Conservation (phyloP, 2,888 invertebrate species). For the Rhagonycha fulva region DNA sequence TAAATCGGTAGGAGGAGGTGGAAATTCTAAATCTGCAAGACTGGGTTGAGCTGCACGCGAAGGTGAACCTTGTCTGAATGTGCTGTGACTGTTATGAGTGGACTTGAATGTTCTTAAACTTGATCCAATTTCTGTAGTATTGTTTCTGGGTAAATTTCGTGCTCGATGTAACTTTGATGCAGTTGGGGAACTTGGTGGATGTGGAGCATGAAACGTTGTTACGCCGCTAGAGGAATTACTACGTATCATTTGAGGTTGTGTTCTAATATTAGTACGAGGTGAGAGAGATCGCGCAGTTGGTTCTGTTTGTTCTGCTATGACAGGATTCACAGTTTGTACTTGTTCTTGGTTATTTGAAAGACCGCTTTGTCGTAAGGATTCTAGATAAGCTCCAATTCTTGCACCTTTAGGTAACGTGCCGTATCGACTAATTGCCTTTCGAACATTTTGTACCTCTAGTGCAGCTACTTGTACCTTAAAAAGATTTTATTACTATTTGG, state of each 20-base stretch:
- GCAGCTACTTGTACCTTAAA: constrained; percentile 83
- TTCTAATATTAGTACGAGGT: constrained; percentile 67
- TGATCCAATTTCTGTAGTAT: constrained; percentile 51
- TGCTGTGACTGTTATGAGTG: constrained; percentile 44
- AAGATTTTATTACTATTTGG: background rate
- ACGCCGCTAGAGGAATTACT: constrained; percentile 88
- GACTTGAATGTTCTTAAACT: constrained; percentile 54
- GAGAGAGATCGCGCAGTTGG: constrained; percentile 62
- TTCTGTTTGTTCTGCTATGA: constrained; percentile 49
- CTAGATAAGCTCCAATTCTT: constrained; percentile 93
- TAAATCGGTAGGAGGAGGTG: constrained; percentile 80
- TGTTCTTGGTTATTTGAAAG: constrained; percentile 55
- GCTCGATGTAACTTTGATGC: constrained; percentile 63
- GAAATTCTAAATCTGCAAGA: constrained; percentile 83
- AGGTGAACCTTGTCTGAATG: constrained; percentile 68
- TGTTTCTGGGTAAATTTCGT: constrained; percentile 53
- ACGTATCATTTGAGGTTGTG: constrained; percentile 83
- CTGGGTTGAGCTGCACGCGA: constrained; percentile 73
- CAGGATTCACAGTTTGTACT: constrained; percentile 39
- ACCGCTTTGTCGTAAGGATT: constrained; percentile 85
- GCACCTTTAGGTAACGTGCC: constrained; percentile 97
- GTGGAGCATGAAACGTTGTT: constrained; percentile 61
- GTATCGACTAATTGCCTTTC: constrained; percentile 91
- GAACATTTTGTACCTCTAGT: constrained; percentile 93
- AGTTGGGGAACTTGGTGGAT: constrained; percentile 65